Percentiles rank a stretch among this genome's conserved stretches.
Conservation (phyloP, 2,797 vertebrate species). For the Sebastes trivittatus region DNA sequence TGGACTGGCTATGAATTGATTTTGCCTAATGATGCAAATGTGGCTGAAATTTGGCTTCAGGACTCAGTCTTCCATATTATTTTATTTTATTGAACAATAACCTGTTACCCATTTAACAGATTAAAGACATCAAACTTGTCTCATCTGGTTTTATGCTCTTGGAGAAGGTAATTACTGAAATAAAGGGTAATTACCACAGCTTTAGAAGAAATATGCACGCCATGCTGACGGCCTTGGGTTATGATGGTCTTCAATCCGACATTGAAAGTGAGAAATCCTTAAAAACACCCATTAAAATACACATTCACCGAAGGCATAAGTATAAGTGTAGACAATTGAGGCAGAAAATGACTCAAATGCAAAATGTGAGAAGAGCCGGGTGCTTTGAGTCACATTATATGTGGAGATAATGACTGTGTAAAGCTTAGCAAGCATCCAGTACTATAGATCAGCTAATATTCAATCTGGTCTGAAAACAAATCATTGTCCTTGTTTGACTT, state of each 20-base stretch:
- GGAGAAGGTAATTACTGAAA: constrained; percentile 12
- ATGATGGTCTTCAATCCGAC: not conserved
- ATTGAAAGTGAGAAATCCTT: not conserved
- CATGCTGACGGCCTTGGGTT: not conserved
- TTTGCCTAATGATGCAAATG: constrained; percentile 6
- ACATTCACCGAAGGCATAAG: not conserved
- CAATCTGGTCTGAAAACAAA: not conserved
- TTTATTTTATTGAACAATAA: constrained; percentile 14
- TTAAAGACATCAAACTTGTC: constrained; percentile 1
- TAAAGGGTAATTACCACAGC: not conserved
- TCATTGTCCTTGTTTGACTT: not conserved
- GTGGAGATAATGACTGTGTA: not conserved
- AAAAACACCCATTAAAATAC: not conserved
- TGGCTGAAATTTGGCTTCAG: not conserved
- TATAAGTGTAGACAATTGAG: constrained; percentile 2
- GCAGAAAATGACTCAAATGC: constrained; percentile 8
- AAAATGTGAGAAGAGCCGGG: not conserved
- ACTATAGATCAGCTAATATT: not conserved
- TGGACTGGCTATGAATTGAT: not conserved
- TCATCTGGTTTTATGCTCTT: not conserved
- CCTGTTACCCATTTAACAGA: not conserved
- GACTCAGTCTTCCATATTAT: not conserved
- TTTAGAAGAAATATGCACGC: not conserved
- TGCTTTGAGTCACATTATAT: not conserved
- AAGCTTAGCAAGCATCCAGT: not conserved